phyloP scores from a whole-genome alignment of 2,888 invertebrate species.

The Tetranychus truncatus region DNA sequence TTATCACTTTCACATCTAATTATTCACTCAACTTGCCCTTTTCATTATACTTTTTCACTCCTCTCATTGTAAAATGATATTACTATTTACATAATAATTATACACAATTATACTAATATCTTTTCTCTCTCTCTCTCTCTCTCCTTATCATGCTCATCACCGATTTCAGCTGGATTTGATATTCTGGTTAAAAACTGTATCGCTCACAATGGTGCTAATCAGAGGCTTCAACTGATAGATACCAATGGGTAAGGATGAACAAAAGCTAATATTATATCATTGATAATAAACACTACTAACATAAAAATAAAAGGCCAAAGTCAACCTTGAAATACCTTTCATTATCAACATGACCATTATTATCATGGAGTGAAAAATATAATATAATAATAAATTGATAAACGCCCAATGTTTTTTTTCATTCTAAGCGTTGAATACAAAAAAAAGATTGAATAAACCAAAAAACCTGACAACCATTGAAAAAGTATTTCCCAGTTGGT shows the following conservation, averaged over 20 bases:
- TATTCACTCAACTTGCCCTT: not conserved
- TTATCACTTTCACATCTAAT: not conserved
- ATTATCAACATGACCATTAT: not conserved
- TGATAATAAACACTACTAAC: not conserved
- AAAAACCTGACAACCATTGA: not conserved
- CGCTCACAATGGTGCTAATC: slow-evolving; percentile 80
- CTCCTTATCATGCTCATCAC: slow-evolving; percentile 8
- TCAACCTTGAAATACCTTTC: not conserved
- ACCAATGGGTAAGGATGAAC: slow-evolving; percentile 52
- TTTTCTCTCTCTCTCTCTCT: slow-evolving; percentile 8
- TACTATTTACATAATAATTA: not conserved
- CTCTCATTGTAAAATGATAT: too few species aligned
- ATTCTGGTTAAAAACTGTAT: slow-evolving; percentile 84
- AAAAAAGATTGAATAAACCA: not conserved
- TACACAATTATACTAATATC: not conserved
- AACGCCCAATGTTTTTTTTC: not conserved
- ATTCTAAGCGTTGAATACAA: not conserved
- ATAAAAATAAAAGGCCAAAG: not conserved
- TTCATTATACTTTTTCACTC: not conserved
- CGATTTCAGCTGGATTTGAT: slow-evolving; percentile 63
- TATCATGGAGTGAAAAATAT: not conserved
- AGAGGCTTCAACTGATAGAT: slow-evolving; percentile 74
- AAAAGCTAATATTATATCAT: slow-evolving; percentile 10
- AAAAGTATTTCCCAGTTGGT: not conserved
- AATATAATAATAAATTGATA: not conserved